Conservation (phyloP, 2,888 invertebrate genomes). For the Lithophane ornitopus region DNA sequence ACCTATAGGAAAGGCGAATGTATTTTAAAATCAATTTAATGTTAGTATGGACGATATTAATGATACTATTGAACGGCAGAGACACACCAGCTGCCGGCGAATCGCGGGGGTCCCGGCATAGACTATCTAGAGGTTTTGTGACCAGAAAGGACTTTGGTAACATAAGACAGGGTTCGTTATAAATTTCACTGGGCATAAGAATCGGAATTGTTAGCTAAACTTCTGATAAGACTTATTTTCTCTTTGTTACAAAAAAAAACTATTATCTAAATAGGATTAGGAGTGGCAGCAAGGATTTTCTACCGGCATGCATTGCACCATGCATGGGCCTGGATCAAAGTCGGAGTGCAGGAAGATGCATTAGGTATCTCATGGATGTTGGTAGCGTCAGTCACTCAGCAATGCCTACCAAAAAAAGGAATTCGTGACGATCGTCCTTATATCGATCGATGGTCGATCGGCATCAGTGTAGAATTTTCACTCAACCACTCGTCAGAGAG, state of each 20-base stretch:
- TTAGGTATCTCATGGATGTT: background rate
- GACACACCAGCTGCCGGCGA: constrained; percentile 77
- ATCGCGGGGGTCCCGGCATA: constrained; percentile 76
- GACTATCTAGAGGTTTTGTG: constrained; percentile 43
- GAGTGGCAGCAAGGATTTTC: background rate
- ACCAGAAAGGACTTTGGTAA: constrained; percentile 29
- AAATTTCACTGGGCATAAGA: background rate
- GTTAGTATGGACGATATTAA: constrained; percentile 74
- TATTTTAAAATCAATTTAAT: constrained; percentile 71
- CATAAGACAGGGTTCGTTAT: background rate
- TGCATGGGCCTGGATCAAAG: background rate
- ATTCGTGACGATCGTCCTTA: background rate
- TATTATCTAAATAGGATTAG: background rate
- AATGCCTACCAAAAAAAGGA: background rate
- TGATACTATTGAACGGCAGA: constrained; percentile 75
- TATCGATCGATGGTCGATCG: background rate
- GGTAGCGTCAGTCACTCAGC: background rate
- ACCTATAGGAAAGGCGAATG: constrained; percentile 56
- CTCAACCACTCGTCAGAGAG: background rate
- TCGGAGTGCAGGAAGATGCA: background rate
- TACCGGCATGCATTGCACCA: background rate
- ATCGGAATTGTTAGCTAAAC: background rate
- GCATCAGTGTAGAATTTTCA: background rate
- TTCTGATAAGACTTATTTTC: background rate
- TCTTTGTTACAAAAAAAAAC: background rate